Percentiles rank a stretch among this genome's conserved stretches.
phyloP scores from a whole-genome alignment of 2,113 vertebrate genomes.

The Struthio camelus region DNA sequence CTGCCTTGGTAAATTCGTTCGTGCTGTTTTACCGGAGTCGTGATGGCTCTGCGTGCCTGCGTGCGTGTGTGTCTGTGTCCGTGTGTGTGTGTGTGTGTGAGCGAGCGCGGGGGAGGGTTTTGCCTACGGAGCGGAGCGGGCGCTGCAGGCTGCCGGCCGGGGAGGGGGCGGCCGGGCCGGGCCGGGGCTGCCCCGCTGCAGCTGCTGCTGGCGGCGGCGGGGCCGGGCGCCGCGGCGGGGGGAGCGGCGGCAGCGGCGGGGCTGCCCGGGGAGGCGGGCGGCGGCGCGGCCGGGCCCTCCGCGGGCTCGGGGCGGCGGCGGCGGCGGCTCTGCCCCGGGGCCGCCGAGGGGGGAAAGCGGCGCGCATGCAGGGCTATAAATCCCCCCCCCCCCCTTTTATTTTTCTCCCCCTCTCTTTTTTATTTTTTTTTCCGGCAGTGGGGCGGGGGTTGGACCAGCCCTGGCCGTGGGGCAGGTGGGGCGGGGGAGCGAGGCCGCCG shows the following conservation, averaged over 20 bases:
- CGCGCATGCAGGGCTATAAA: slow-evolving; percentile 74
- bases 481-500: background rate
- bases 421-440: background rate
- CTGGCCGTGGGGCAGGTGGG: background rate
- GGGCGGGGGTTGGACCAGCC: background rate
- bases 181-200: background rate
- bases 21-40: background rate
- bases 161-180: background rate
- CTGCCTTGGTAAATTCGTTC: background rate
- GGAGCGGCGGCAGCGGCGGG: background rate
- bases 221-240: background rate
- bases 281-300: background rate
- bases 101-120: background rate
- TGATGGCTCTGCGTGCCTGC: background rate
- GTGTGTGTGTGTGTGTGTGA: background rate
- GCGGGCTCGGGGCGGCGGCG: background rate
- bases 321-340: background rate
- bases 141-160: background rate
- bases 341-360: background rate
- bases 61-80: background rate
- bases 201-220: no score
- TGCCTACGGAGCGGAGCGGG: background rate
- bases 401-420: background rate
- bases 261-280: background rate
- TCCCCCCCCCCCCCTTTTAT: background rate